A percentile compares a stretch with the other conserved stretches of the same genome.
Conservation (phyloP, 2,888 invertebrate genomes). For the Aporophyla lueneburgensis region DNA sequence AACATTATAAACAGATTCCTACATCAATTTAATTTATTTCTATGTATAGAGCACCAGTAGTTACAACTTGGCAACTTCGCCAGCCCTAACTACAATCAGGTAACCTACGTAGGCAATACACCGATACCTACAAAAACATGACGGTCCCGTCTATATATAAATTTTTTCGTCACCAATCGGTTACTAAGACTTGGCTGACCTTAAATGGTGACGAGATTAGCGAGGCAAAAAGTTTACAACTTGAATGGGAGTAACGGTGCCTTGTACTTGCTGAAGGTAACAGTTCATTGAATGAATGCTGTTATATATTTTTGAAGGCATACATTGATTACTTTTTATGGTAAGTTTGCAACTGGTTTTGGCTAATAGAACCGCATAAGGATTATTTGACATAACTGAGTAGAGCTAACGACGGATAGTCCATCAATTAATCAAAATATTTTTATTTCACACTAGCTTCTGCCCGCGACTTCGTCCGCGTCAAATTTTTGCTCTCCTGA, state of each 20-base stretch:
- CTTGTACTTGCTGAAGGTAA: slow-evolving; percentile 25
- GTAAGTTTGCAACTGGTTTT: slow-evolving; percentile 2
- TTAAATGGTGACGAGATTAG: slow-evolving; percentile 57
- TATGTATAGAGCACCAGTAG: background rate
- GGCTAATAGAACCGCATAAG: background rate
- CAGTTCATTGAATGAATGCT: slow-evolving; percentile 34
- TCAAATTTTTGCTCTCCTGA: too few species aligned
- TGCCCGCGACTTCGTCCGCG: too few species aligned
- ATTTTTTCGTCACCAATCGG: slow-evolving; percentile 58
- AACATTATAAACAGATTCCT: too few species aligned
- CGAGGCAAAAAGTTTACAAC: slow-evolving; percentile 49
- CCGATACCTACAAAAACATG: slow-evolving; percentile 49
- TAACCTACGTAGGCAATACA: slow-evolving; percentile 7
- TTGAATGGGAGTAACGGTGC: slow-evolving; percentile 53
- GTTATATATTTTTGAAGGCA: slow-evolving; percentile 23
- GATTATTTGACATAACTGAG: background rate
- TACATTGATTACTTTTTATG: background rate
- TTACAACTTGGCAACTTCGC: background rate
- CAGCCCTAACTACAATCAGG: slow-evolving; percentile 30
- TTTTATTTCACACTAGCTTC: too few species aligned
- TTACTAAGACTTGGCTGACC: slow-evolving; percentile 36
- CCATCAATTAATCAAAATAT: too few species aligned
- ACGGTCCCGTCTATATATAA: slow-evolving; percentile 61
- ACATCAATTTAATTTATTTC: too few species aligned
- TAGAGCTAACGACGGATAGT: background rate